Evolutionary conservation across 2,888 invertebrate species (phyloP).

Genomic region (Steromphala cineraria): DNA sequence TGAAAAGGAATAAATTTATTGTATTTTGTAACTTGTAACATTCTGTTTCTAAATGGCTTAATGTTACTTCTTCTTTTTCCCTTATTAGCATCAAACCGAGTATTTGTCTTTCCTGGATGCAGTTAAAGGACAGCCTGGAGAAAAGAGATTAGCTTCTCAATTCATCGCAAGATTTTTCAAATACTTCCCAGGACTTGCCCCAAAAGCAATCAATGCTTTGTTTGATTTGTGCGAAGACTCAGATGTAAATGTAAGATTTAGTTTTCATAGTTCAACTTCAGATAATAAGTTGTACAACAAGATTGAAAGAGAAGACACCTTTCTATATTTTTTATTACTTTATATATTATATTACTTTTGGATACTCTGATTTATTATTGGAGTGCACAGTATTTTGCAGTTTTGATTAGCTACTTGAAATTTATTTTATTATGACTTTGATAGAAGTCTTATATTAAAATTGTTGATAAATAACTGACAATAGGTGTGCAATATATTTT

Average conservation of each 20-base stretch:
- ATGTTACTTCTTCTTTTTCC: constrained; percentile 7
- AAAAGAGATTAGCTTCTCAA: constrained; percentile 94
- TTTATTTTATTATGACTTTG: too few species aligned
- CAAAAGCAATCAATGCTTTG: constrained; percentile 91
- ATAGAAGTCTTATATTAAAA: too few species aligned
- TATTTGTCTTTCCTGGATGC: constrained; percentile 89
- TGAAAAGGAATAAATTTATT: too few species aligned
- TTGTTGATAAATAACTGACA: too few species aligned
- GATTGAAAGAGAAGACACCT: background rate
- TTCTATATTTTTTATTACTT: background rate
- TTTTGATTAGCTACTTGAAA: too few species aligned
- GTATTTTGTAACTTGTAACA: too few species aligned
- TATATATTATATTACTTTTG: too few species aligned
- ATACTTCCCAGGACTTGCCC: constrained; percentile 89
- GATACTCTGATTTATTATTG: too few species aligned
- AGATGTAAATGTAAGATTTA: constrained; percentile 84
- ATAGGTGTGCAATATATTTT: background rate
- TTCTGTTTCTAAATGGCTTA: too few species aligned
- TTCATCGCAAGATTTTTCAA: constrained; percentile 96
- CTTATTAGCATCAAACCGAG: constrained; percentile 89
- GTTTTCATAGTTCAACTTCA: background rate
- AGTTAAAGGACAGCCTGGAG: constrained; percentile 90
- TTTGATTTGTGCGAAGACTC: constrained; percentile 97
- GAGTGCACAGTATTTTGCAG: too few species aligned
- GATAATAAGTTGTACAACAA: background rate